Base-by-base conservation (phyloP, 2,797 vertebrate genomes). In the Perdix hodgsoniae region DNA sequence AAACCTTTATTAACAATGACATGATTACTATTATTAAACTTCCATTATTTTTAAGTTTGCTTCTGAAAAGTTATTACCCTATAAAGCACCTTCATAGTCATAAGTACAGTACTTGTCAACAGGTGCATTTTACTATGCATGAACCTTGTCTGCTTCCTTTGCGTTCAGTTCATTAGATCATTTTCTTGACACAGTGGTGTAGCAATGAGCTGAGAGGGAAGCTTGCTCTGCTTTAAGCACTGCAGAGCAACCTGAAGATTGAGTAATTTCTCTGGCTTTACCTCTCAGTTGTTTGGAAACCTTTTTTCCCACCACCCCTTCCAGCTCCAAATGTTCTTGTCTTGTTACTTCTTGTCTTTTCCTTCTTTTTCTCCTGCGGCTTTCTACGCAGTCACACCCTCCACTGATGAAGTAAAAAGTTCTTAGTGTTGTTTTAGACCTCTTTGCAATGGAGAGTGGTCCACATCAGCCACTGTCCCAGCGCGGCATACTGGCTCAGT, bases 401-500 rank as follows among this genome's bases (percentile, higher is more conserved):
- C 14, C 40, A 26, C 24, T 39, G 44, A 18, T 14, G 11, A 81
- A 47, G 23, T 52, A 39, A 71, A 61, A 80, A 29, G 14, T 31
- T 31, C 39, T 19, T 2, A 27, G 45, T 10, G 44, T 67, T 61
- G 71, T 54, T 81, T 26, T 13, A 80, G 31, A 56, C 18, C 27
- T 94, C 56, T 49, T 47, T 94, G 88, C 1, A 4, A 49, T 66
- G 71, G 76, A 91, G 9, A 35, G 60, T 27, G 67, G 67, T 84
- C 77, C 94, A 18, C 54, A 54, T 29, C 67, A 96, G 27, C 63
- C 60, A 42, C 74, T 90, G 24, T 91, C 86, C 73, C 47, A 45
- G n/a, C 21, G 50, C 78, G 82, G 52, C 92, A 96, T 95, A 80
- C 70, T 84, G 79, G 47, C 47, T 96, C 59, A 76, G 31, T 93